Evolutionary conservation across 2,113 vertebrate genomes (phyloP).

Genomic region (Acanthisitta chloris): DNA sequence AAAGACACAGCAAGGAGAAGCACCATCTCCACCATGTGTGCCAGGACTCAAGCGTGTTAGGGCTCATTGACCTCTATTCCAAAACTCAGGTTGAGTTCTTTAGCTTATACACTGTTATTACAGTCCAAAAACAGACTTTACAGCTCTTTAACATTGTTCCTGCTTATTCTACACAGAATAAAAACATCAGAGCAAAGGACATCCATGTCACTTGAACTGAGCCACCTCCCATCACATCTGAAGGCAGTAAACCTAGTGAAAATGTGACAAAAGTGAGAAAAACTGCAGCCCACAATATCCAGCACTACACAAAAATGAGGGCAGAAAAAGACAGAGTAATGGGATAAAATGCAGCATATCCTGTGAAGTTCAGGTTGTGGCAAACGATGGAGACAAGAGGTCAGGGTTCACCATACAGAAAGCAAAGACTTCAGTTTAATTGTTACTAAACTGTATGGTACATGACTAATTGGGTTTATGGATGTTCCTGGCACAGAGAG

Average conservation of each 20-base stretch:
- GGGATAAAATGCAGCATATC: neutral
- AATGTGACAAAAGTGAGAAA: neutral
- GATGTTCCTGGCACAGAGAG: slow-evolving; percentile 34
- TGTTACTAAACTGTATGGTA: neutral
- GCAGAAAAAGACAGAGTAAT: neutral
- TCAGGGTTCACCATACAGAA: neutral
- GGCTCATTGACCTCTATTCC: neutral
- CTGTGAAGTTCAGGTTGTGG: neutral
- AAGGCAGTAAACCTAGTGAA: neutral
- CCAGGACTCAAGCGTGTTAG: accelerated
- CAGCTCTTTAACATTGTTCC: neutral
- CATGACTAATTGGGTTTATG: slow-evolving; percentile 26
- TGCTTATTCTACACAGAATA: neutral
- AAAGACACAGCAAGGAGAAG: neutral
- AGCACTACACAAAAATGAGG: neutral
- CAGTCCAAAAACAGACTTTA: neutral
- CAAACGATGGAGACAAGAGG: neutral
- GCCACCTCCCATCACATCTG: neutral
- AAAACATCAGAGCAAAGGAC: neutral
- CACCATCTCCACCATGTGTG: neutral
- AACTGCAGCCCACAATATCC: neutral
- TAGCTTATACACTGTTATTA: neutral
- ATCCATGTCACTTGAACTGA: neutral
- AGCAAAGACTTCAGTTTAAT: neutral
- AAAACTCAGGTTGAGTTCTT: neutral